A percentile compares a stretch with the other conserved stretches of the same genome.
phyloP scores from a whole-genome alignment of 2,113 vertebrate genomes.

The Channa argus region DNA sequence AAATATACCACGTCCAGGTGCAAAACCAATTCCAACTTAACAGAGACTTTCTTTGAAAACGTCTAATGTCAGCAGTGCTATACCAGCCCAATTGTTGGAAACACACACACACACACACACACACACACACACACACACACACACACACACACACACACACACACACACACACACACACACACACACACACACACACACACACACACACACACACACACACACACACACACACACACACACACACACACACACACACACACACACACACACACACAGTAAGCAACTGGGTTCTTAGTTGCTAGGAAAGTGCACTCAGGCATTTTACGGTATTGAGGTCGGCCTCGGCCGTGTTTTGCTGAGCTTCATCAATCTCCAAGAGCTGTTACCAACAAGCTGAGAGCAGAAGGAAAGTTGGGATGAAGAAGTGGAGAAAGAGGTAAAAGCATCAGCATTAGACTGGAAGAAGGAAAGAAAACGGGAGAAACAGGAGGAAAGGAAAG shows the following conservation, averaged over 20 bases:
- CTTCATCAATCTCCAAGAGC: constrained; percentile 71
- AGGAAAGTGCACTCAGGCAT: constrained; percentile 61
- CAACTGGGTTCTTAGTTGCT: constrained; percentile 43
- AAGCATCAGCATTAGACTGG: background rate
- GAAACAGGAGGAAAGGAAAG: background rate
- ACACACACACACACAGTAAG: constrained; percentile 9
- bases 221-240: constrained; percentile 20
- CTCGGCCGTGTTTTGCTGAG: constrained; percentile 66
- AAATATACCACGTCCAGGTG: constrained; percentile 46
- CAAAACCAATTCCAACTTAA: constrained; percentile 48
- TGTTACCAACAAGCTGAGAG: constrained; percentile 53
- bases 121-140: constrained; percentile 2
- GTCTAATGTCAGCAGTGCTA: constrained; percentile 48
- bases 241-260: constrained; percentile 21
- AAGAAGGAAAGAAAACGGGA: background rate
- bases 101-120: constrained; percentile 23
- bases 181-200: constrained; percentile 26
- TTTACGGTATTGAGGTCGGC: constrained; percentile 65
- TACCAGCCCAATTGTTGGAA: constrained; percentile 24
- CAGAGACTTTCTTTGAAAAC: constrained; percentile 45
- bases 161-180: constrained; percentile 18
- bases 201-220: constrained; percentile 4
- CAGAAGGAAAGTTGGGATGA: constrained; percentile 11
- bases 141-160: constrained; percentile 23
- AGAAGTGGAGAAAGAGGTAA: constrained; percentile 11